phyloP scores from a whole-genome alignment of 1,140 invertebrate species.

The Leguminivora glycinivorella region DNA sequence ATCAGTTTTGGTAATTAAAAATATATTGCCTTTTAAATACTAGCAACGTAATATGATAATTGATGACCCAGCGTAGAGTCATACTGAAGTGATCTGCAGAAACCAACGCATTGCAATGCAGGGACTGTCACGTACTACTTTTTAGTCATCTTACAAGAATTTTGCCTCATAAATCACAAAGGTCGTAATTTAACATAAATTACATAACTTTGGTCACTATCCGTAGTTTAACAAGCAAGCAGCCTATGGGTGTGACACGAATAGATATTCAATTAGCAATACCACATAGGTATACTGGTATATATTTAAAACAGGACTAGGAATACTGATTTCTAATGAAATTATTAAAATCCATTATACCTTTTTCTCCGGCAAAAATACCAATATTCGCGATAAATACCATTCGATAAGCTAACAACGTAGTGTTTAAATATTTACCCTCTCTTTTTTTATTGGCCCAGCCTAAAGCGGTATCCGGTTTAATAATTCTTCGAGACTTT shows the following conservation, averaged over 20 bases:
- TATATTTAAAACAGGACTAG: background rate
- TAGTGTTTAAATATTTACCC: slow-evolving; percentile 28
- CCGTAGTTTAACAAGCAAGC: too few species aligned
- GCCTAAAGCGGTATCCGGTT: slow-evolving; percentile 18
- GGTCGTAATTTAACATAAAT: too few species aligned
- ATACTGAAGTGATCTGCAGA: slow-evolving; percentile 11
- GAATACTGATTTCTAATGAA: background rate
- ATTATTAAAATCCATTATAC: too few species aligned
- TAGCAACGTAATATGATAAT: too few species aligned
- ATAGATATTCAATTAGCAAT: too few species aligned
- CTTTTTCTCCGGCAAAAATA: background rate
- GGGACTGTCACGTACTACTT: slow-evolving; percentile 9
- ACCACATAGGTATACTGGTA: background rate
- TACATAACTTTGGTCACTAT: too few species aligned
- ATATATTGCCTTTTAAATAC: too few species aligned
- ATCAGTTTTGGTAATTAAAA: too few species aligned
- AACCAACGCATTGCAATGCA: background rate
- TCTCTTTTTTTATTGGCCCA: slow-evolving; percentile 25
- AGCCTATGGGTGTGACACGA: too few species aligned
- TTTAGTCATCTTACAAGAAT: background rate
- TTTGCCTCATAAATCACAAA: too few species aligned
- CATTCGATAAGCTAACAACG: slow-evolving; percentile 6
- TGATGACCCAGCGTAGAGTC: background rate
- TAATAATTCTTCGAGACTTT: slow-evolving; percentile 40
- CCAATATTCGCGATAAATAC: slow-evolving; percentile 5